A percentile compares a stretch with the other conserved stretches of the same genome.
Conservation (phyloP, 2,797 vertebrate genomes). For the Sylvilagus floridanus region DNA sequence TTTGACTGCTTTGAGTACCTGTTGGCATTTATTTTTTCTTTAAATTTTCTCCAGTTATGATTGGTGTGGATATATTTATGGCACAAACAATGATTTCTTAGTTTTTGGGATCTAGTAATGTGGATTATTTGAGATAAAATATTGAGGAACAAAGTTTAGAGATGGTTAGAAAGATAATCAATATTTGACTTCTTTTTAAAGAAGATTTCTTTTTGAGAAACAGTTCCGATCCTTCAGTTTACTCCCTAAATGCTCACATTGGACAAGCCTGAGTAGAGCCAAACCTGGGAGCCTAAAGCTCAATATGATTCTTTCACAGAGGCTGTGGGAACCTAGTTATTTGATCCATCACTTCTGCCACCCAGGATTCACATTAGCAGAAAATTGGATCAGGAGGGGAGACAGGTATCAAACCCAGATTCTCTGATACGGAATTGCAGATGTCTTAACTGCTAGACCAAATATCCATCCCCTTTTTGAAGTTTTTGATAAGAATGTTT, state of each 20-base stretch:
- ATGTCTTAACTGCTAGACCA: no score
- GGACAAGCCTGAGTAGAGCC: no score
- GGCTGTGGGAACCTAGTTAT: no score
- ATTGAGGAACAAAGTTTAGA: slow-evolving; percentile 28
- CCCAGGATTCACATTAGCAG: no score
- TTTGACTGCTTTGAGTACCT: slow-evolving; percentile 64
- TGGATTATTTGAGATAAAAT: slow-evolving; percentile 44
- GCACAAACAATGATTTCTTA: slow-evolving; percentile 12
- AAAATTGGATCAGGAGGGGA: no score
- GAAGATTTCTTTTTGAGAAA: not conserved
- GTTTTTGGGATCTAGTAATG: slow-evolving; percentile 15
- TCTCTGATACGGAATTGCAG: no score
- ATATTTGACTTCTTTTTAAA: slow-evolving; percentile 33
- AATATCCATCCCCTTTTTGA: not conserved
- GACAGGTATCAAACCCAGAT: no score
- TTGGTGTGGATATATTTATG: slow-evolving; percentile 18
- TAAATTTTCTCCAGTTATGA: slow-evolving; percentile 24
- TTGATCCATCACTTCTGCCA: no score
- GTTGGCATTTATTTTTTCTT: slow-evolving; percentile 65
- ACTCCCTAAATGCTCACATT: no score
- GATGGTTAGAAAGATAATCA: slow-evolving; percentile 16
- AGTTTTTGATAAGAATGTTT: not conserved
- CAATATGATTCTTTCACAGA: no score
- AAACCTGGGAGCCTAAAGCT: no score
- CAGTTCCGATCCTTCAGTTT: no score